Evolutionary conservation across 2,797 vertebrate genomes (phyloP).

Genomic region (Masticophis lateralis): DNA sequence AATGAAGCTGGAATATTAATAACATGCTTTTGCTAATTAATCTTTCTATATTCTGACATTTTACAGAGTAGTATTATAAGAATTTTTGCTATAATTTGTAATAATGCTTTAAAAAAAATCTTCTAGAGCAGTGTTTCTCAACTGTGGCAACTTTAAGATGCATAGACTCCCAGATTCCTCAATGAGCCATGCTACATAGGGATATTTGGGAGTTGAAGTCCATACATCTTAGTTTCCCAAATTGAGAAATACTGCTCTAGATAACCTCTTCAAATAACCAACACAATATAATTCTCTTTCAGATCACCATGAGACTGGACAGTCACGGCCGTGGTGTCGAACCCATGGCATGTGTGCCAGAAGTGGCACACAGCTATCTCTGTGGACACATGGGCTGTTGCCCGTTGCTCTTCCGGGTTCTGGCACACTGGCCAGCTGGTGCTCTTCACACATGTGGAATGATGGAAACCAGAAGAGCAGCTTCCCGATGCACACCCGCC

Average conservation of each 20-base stretch:
- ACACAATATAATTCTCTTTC: neutral
- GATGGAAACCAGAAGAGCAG: too few species aligned
- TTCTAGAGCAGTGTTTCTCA: neutral
- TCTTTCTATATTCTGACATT: constrained; percentile 26
- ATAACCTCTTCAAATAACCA: neutral
- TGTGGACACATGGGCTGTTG: too few species aligned
- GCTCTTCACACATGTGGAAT: too few species aligned
- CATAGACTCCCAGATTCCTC: neutral
- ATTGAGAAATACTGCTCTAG: neutral
- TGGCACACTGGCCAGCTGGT: neutral
- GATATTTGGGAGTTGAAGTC: neutral
- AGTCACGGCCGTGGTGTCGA: neutral
- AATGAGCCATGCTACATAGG: neutral
- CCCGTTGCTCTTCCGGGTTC: too few species aligned
- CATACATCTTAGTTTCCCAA: neutral
- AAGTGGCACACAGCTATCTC: too few species aligned
- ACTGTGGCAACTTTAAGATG: neutral
- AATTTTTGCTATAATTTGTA: constrained; percentile 11
- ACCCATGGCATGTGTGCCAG: too few species aligned
- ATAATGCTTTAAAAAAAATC: neutral
- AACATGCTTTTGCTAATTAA: constrained; percentile 27
- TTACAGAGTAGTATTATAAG: constrained; percentile 18
- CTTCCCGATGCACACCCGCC: too few species aligned
- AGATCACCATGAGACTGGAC: neutral
- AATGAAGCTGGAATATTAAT: constrained; percentile 33